Base-by-base conservation (phyloP, 2,113 vertebrate genomes). In the Macheiramphus alcinus region DNA sequence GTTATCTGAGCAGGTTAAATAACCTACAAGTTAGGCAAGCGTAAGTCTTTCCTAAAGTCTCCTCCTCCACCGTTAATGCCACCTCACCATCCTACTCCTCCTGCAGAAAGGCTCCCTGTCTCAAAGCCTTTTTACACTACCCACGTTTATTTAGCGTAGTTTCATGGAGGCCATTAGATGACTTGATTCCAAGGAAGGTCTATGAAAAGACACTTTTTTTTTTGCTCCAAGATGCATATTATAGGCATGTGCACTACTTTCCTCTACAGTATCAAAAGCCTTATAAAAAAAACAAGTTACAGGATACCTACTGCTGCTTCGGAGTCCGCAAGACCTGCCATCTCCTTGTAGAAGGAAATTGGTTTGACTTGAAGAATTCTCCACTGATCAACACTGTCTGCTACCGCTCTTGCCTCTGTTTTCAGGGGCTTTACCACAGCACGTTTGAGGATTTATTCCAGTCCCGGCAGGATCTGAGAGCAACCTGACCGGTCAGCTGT, bases 341-440 rank as follows among this genome's bases (percentile, higher is more conserved):
- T 10, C 43, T 59, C 27, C 86, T 18, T 3, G 32, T 3, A 84
- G 61, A 70, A 80, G 34, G 50, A 68, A 80, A 73, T 4, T 16
- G 8, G 7, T n/a, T n/a, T 65, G 53, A 78, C 13, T 31, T 40
- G n/a, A 72, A 52, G 42, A 80, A 42, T 43, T 80, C 20, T 31
- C 21, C 36, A 53, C 18, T 22, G 38, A 84, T 7, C 34, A 14
- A 18, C 0, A 0, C 2, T 13, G 38, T 2, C 52, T 71, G 71
- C 43, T 58, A 10, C 58, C 0, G 8, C 25, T 72, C 53, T 45
- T 10, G 3, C 9, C 29, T 23, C 47, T 29, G 34, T 42, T 48
- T 71, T 13, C 27, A 29, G 31, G 47, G 38, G 29, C 72, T 67
- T 70, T 34, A 9, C 50, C 3, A 3, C 12, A 9, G 26, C 8